A percentile compares a stretch with the other conserved stretches of the same genome.
phyloP scores from a whole-genome alignment of 2,113 vertebrate genomes.

The Chionis minor region DNA sequence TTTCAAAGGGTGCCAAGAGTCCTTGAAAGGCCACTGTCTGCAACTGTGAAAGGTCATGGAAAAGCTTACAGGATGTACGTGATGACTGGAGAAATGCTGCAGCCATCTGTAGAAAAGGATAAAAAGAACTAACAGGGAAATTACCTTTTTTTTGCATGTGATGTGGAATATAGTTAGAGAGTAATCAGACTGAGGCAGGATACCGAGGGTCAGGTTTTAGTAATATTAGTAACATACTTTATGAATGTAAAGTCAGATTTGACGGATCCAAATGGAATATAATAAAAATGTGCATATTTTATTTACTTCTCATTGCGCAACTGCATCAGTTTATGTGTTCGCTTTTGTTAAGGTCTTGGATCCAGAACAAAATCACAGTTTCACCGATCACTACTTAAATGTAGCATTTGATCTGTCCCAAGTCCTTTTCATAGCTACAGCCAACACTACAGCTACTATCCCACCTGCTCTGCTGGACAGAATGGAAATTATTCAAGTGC shows the following conservation, averaged over 20 bases:
- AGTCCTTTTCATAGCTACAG: conserved; percentile 97
- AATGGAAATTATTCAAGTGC: conserved; percentile 95
- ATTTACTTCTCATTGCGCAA: background rate
- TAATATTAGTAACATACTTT: background rate
- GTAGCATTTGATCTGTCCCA: conserved; percentile 97
- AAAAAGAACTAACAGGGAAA: background rate
- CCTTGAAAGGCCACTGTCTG: background rate
- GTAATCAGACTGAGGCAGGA: background rate
- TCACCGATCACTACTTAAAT: conserved; percentile 96
- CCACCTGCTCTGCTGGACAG: conserved; percentile 92
- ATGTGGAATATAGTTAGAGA: background rate
- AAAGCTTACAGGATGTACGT: background rate
- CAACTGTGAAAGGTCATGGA: background rate
- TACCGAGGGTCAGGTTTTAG: background rate
- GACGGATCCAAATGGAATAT: background rate
- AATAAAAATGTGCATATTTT: background rate
- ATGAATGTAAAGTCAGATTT: background rate
- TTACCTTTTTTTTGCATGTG: background rate
- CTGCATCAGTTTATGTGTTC: background rate
- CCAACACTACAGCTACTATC: conserved; percentile 91
- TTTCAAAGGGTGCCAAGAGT: background rate
- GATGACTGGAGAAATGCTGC: background rate
- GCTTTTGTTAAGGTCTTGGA: conserved; percentile 85
- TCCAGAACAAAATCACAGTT: conserved; percentile 97
- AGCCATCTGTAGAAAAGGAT: background rate